Evolutionary conservation across 2,888 invertebrate genomes (phyloP).

Genomic region (Biston betularia): DNA sequence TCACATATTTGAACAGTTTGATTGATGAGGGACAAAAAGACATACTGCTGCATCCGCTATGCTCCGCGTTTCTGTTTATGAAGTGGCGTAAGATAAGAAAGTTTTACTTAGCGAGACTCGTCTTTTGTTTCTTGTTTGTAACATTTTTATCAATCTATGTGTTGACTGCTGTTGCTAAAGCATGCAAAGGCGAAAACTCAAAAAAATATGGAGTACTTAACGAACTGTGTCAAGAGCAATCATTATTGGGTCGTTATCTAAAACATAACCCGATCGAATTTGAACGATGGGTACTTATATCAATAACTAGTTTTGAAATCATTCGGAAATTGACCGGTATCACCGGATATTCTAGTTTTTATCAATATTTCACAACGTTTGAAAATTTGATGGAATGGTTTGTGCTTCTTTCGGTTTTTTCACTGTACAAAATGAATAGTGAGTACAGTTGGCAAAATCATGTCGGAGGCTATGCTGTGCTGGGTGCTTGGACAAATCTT

Average conservation of each 20-base stretch:
- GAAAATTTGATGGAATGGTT: constrained; percentile 96
- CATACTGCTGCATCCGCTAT: constrained; percentile 93
- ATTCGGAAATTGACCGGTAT: constrained; percentile 92
- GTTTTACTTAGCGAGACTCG: constrained; percentile 92
- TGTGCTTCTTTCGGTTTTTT: constrained; percentile 93
- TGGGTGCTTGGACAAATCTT: constrained; percentile 94
- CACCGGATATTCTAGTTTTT: constrained; percentile 91
- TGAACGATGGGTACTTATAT: constrained; percentile 92
- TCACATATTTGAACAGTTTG: constrained; percentile 94
- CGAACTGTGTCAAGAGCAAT: constrained; percentile 91
- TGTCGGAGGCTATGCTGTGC: constrained; percentile 93
- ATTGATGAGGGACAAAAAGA: constrained; percentile 96
- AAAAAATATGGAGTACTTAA: constrained; percentile 86
- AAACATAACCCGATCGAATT: constrained; percentile 92
- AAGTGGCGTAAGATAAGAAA: constrained; percentile 96
- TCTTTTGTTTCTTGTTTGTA: constrained; percentile 93
- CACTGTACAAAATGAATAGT: constrained; percentile 91
- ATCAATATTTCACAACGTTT: constrained; percentile 92
- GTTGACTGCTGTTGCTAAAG: constrained; percentile 91
- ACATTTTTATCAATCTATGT: constrained; percentile 92
- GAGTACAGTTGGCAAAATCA: constrained; percentile 95
- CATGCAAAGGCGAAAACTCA: constrained; percentile 83
- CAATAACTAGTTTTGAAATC: constrained; percentile 92
- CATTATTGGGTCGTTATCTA: constrained; percentile 90
- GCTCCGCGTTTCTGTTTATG: constrained; percentile 94